Conservation (phyloP, 2,113 vertebrate species). For the Pipra filicauda region DNA sequence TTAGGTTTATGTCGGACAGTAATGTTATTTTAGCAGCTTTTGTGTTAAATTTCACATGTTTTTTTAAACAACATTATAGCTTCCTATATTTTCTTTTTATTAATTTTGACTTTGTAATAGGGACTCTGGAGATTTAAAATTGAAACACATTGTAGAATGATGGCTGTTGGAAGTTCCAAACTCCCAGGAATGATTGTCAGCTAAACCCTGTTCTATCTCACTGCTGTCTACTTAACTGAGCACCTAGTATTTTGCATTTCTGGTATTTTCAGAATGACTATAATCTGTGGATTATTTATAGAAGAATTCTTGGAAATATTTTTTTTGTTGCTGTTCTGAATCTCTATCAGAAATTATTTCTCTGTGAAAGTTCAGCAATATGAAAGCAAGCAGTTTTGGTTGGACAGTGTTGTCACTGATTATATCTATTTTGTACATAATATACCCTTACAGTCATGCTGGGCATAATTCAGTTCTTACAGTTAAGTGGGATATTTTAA, state of each 20-base stretch:
- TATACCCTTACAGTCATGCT: background rate
- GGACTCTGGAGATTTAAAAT: constrained; percentile 43
- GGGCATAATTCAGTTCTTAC: background rate
- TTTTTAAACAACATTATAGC: constrained; percentile 49
- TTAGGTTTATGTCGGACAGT: constrained; percentile 28
- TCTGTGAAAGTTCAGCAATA: background rate
- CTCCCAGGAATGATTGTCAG: background rate
- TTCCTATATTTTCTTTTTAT: constrained; percentile 62
- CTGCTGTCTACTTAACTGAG: background rate
- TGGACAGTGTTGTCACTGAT: background rate
- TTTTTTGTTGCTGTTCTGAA: background rate
- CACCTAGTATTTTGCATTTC: background rate
- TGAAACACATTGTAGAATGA: background rate
- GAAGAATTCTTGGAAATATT: background rate
- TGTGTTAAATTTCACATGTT: constrained; percentile 58
- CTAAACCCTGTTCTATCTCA: background rate
- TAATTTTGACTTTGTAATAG: constrained; percentile 62
- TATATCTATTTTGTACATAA: background rate
- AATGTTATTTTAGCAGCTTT: constrained; percentile 64
- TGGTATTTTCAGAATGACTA: background rate
- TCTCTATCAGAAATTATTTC: background rate
- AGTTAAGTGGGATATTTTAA: background rate
- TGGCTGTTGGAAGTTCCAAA: constrained; percentile 5
- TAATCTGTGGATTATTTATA: background rate
- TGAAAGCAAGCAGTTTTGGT: background rate